Percentiles rank a stretch among this genome's conserved stretches.
Conservation (phyloP, 2,888 invertebrate genomes). For the Malthinus flaveolus region DNA sequence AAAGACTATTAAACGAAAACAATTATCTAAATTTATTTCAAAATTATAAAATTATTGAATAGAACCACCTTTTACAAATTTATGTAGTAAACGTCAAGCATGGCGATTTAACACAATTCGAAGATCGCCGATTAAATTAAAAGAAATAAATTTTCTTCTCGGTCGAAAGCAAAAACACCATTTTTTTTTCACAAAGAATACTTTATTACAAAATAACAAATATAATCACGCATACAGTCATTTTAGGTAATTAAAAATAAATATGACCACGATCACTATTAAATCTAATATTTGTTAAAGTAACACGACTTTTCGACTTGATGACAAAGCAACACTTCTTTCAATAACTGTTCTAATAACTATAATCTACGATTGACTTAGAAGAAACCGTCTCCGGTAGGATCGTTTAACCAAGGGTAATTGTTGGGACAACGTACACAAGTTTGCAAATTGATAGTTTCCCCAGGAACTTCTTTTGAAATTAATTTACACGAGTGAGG, state of each 20-base stretch:
- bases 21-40: not conserved
- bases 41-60: not conserved
- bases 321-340: constrained; percentile 29
- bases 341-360: constrained; percentile 30
- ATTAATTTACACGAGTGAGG: constrained; percentile 90
- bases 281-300: constrained; percentile 22
- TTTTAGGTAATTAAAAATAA: constrained; percentile 45
- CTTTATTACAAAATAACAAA: constrained; percentile 48
- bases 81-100: constrained; percentile 14
- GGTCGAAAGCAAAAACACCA: too few relatives aligned
- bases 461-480: constrained; percentile 91
- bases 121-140: too few relatives aligned
- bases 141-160: too few relatives aligned
- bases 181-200: constrained; percentile 36
- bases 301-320: constrained; percentile 21
- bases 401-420: constrained; percentile 94
- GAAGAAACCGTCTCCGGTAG: constrained; percentile 87
- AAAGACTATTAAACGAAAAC: too few relatives aligned
- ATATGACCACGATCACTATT: constrained; percentile 48
- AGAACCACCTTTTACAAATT: constrained; percentile 20
- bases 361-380: constrained; percentile 59
- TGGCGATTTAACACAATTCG: not conserved
- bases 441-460: constrained; percentile 91
- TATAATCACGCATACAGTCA: constrained; percentile 51
- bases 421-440: constrained; percentile 92